phyloP scores from a whole-genome alignment of 1,140 invertebrate genomes.

The Ladona fulva region DNA sequence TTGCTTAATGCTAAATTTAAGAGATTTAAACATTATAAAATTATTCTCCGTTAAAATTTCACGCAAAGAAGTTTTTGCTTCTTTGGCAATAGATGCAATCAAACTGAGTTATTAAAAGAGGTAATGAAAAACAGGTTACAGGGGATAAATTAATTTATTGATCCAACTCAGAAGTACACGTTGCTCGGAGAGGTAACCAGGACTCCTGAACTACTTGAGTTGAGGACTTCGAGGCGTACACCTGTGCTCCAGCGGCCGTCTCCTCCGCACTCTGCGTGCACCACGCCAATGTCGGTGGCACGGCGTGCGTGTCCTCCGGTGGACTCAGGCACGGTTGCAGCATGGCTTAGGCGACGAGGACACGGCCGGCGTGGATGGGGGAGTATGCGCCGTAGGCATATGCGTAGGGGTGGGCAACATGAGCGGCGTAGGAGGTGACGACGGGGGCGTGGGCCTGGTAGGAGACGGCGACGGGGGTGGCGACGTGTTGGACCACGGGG shows the following conservation, averaged over 20 bases:
- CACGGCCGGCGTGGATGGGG: not conserved
- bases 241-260: not conserved
- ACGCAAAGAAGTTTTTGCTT: no score
- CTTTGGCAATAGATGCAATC: no score
- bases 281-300: not conserved
- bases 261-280: not conserved
- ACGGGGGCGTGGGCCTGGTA: conserved; percentile 28
- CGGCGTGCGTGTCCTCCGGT: not conserved
- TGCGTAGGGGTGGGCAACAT: not conserved
- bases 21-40: no score
- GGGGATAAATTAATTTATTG: not conserved
- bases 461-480: conserved; percentile 32
- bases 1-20: no score
- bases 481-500: conserved; percentile 37
- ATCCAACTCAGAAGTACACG: not conserved
- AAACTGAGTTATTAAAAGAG: no score
- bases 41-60: no score
- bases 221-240: not conserved
- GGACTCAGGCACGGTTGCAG: not conserved
- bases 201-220: not conserved
- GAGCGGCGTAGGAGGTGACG: conserved; percentile 19
- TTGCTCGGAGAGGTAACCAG: not conserved
- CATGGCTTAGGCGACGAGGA: not conserved
- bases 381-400: not conserved
- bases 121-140: no score